Evolutionary conservation across 2,113 vertebrate genomes (phyloP).

Genomic region (Apodemus sylvaticus): DNA sequence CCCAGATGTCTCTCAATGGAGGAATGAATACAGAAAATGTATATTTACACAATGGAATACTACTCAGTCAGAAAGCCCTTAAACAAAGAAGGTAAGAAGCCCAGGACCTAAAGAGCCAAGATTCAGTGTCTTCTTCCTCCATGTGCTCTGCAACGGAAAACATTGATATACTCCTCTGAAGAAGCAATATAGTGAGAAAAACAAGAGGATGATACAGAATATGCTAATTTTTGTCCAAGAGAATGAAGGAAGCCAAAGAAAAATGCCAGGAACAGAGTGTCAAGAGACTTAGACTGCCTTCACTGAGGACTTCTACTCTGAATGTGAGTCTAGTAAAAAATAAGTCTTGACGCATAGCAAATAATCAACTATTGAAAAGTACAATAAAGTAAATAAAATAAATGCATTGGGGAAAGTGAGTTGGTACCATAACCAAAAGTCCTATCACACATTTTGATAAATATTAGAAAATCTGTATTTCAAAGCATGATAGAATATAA

Average conservation of each 20-base stretch:
- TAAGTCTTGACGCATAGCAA: neutral
- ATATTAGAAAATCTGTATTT: neutral
- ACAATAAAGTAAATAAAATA: neutral
- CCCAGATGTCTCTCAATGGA: too few species aligned
- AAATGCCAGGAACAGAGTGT: neutral
- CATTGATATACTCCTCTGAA: neutral
- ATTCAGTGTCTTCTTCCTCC: neutral
- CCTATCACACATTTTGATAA: neutral
- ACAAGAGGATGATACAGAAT: neutral
- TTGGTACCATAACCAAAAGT: neutral
- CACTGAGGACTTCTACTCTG: neutral
- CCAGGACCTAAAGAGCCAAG: neutral
- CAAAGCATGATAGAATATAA: neutral
- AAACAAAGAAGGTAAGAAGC: neutral
- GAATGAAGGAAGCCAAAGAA: neutral
- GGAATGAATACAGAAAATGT: too few species aligned
- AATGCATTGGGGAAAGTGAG: neutral
- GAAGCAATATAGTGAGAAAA: neutral
- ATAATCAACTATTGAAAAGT: neutral
- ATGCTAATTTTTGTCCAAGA: neutral
- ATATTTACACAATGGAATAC: too few species aligned
- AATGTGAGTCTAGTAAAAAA: neutral
- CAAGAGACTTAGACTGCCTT: neutral
- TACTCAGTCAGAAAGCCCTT: too few species aligned
- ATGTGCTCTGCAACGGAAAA: neutral